Percentiles rank a stretch among this genome's conserved stretches.
These are phyloP conservation scores for Helogale parvula DNA, from an alignment of 2,113 vertebrate species.

Conservation along the genomic window DNA sequence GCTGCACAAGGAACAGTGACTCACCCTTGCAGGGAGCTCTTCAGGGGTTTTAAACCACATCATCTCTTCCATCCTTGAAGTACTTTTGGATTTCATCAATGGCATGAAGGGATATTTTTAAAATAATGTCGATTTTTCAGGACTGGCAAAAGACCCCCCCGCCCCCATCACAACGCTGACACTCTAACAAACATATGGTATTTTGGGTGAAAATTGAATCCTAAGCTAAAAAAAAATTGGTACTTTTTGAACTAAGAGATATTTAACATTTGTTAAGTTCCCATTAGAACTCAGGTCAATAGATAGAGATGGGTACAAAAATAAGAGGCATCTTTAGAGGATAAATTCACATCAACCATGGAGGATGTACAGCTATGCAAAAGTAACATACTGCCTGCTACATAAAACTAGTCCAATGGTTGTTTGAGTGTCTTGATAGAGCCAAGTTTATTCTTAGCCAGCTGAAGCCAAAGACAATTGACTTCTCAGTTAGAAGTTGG, in stretches of 20 bases:
- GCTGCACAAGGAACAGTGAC: not conserved
- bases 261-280: not conserved
- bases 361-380: not conserved
- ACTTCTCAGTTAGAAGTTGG: not conserved
- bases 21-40: conserved; percentile 23
- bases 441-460: not conserved
- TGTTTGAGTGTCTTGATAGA: not conserved
- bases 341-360: not conserved
- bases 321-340: not conserved
- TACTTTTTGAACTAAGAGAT: not conserved
- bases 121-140: conserved; percentile 53
- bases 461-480: not conserved
- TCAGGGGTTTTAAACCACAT: not conserved
- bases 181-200: conserved; percentile 8
- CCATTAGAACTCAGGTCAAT: not conserved
- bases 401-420: not conserved
- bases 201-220: not conserved
- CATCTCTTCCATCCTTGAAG: conserved; percentile 43
- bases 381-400: not conserved
- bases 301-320: not conserved
- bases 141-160: not conserved
- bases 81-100: conserved; percentile 54
- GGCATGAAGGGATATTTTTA: conserved; percentile 53
- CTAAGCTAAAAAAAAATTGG: not conserved
- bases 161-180: not conserved